phyloP scores from a whole-genome alignment of 2,113 vertebrate genomes.

The Syrrhaptes paradoxus region DNA sequence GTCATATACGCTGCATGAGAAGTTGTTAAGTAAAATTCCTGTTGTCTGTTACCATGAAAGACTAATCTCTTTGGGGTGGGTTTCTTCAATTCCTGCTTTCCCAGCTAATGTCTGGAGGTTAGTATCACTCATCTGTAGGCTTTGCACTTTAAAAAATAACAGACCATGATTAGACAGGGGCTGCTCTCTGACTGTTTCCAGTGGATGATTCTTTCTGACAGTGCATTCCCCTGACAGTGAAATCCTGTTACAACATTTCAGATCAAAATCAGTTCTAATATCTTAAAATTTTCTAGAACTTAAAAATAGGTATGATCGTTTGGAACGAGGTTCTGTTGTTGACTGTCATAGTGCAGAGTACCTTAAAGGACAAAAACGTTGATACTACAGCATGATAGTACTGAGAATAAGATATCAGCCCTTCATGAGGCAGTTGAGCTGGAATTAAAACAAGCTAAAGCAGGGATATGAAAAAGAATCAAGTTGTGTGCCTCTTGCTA shows the following conservation, averaged over 20 bases:
- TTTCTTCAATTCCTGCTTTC: not conserved
- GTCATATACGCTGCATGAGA: not conserved
- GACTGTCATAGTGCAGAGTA: not conserved
- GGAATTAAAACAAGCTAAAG: not conserved
- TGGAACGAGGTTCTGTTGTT: not conserved
- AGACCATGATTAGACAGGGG: not conserved
- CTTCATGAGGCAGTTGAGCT: not conserved
- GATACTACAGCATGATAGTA: not conserved
- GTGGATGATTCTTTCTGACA: constrained; percentile 34
- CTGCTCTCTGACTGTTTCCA: constrained; percentile 12
- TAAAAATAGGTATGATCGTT: not conserved
- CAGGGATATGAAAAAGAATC: not conserved
- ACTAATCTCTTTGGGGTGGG: not conserved
- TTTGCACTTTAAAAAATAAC: constrained; percentile 30
- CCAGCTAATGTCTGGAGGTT: not conserved
- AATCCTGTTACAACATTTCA: constrained; percentile 26
- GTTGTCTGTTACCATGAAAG: not conserved
- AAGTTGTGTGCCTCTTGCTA: not conserved
- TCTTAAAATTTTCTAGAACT: not conserved
- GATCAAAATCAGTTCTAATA: not conserved
- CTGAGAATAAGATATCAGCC: not conserved
- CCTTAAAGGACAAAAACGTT: not conserved
- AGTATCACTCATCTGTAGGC: constrained; percentile 11
- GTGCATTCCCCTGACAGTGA: not conserved
- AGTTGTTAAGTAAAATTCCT: not conserved